Percentiles rank a stretch among this genome's conserved stretches.
These are phyloP conservation scores for Glareola pratincola DNA, from an alignment of 2,113 vertebrate genomes.

Conservation along the genomic window DNA sequence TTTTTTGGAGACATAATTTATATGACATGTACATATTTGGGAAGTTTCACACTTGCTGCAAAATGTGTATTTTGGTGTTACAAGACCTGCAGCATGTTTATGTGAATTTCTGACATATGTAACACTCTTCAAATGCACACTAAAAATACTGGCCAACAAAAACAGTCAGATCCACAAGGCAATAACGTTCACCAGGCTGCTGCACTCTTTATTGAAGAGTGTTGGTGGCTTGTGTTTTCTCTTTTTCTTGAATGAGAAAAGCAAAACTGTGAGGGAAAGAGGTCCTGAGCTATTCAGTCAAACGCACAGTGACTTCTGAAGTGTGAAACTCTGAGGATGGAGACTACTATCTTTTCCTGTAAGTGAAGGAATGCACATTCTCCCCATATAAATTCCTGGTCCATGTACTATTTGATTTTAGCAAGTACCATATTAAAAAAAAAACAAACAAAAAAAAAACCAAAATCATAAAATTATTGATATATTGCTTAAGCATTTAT, in stretches of 20 bases:
- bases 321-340: background rate
- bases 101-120: background rate
- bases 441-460: no score
- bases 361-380: background rate
- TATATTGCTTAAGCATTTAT: background rate
- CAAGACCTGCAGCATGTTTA: constrained; percentile 9
- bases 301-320: background rate
- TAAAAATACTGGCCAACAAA: background rate
- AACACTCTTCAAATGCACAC: background rate
- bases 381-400: background rate
- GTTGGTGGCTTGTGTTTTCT: background rate
- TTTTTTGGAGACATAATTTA: background rate
- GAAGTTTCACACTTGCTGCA: background rate
- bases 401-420: background rate
- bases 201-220: background rate
- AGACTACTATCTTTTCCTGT: background rate
- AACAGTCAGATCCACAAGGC: background rate
- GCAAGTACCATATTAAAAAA: background rate
- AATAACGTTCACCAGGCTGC: background rate
- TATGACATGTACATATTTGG: background rate
- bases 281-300: background rate
- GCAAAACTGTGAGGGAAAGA: background rate
- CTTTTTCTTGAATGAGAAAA: background rate
- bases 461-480: no score
- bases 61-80: constrained; percentile 18